Base-by-base conservation (phyloP, 2,888 invertebrate species). In the Aelia acuminata region DNA sequence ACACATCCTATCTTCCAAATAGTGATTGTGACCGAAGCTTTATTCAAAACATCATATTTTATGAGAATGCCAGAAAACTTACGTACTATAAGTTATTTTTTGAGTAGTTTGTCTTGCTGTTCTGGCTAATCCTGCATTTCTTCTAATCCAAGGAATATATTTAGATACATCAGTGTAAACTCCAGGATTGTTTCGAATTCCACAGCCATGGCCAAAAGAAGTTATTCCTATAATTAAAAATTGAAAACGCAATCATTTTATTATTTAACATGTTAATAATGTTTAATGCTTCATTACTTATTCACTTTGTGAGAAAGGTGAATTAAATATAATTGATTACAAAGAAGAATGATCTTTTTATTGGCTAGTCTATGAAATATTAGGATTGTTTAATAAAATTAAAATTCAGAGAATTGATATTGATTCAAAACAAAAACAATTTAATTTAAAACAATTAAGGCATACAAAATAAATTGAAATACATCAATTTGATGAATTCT, bases 151-250 rank as follows among this genome's bases (percentile, higher is more conserved):
- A n/a, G 84, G 35, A 20, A 84, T 35, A 49, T 88, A 88, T 50
- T 88, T 84, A 18, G 90, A 85, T 18, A 90, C 90, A 70, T 87
- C 87, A 31, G 90, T 90, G 84, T 90, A 90, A 20, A 90, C 88
- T 39, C 90, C 90, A 18, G 90, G 90, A 26, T 88, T 53, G 20
- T 87, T 88, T 48, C 3, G 63, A 26, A 89, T 53, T 48, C 87
- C 90, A 85, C 90, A 90, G 0, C 90, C 90, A 53, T 90, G 87
- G 11, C 90, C 90, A 80, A 89, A 90, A n/a, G 90, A 90, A 1
- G 89, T 89, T 31, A 90, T 88, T 75, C 90, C 90, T 90, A 84
- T 15, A 85, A 70, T 57, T 26, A 63, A 53, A 48, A 87, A n/a
- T 39, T 39, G 31, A 35, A 53, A 86, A 57, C 0, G 35, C 7